Evolutionary conservation across 2,888 invertebrate species (phyloP), one percentile per base, ranked within the genome.

Genomic region (Drosophila paranaensis): DNA sequence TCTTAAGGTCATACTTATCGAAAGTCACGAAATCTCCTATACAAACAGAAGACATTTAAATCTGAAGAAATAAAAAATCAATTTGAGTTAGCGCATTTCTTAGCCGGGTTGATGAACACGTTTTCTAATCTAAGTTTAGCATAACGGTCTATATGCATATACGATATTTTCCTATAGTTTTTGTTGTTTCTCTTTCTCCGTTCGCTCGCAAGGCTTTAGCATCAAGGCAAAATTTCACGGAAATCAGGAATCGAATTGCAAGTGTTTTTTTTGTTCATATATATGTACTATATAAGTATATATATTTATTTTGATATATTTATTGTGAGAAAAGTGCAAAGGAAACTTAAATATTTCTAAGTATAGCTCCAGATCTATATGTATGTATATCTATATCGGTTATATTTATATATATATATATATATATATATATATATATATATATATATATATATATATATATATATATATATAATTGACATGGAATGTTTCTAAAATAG

Each of bases 271-370:
- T 27, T 27, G 2, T 20, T 20, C 20, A 20, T 20, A 20, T 20
- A 27, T 27, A 27, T 27, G 3, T 27, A 27, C 27, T 27, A 27
- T 4, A 27, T 27, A 20, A 20, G 27, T 27, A 27, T 27, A 27
- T 27, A 27, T 20, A 20, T 20, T 20, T 27, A 27, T n/a, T n/a
- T n/a, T n/a, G n/a, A n/a, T 27, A 27, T 48, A 58, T 75, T 75
- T 79, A 71, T 68, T 71, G 62, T 37, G 61, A 68, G 61, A 56
- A 70, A 30, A 58, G 55, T 64, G 60, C 73, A 68, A 51, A 53
- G 45, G 40, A 13, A 27, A 56, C 60, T 71, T 65, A 67, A 58
- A 46, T 58, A 62, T 65, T 54, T 68, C n/a, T 30, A 30, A 54
- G 43, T 48, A 61, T 46, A 14, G 42, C 13, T 51, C 37, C 20